phyloP scores from a whole-genome alignment of 2,888 invertebrate genomes.

The Lasius fuliginosus region DNA sequence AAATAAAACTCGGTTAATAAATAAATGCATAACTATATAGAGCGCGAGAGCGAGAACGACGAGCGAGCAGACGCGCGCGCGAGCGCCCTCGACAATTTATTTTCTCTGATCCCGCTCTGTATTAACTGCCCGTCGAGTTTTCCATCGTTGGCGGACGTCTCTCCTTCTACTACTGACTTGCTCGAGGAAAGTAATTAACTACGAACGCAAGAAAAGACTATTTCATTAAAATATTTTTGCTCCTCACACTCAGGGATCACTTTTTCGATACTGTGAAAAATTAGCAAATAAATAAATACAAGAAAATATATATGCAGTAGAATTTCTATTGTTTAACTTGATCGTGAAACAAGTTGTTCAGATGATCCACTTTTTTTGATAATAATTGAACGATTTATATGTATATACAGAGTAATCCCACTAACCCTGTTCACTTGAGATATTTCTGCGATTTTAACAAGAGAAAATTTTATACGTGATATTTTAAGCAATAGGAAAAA shows the following conservation, averaged over 20 bases:
- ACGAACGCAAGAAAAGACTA: conserved; percentile 41
- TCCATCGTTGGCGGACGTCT: conserved; percentile 18
- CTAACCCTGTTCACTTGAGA: not conserved
- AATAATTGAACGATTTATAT: not conserved
- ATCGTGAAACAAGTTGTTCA: not conserved
- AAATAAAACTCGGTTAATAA: conserved; percentile 75
- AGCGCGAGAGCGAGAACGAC: conserved; percentile 3
- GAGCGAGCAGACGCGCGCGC: conserved; percentile 2
- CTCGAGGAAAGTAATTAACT: conserved; percentile 49
- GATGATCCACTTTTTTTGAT: not conserved
- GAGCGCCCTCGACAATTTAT: conserved; percentile 61
- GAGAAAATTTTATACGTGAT: not conserved
- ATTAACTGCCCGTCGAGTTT: conserved; percentile 49
- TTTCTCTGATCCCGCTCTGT: conserved; percentile 45
- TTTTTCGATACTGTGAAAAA: conserved; percentile 9
- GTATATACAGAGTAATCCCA: not conserved
- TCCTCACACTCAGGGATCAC: not conserved
- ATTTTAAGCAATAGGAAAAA: not conserved
- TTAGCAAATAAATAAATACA: not conserved
- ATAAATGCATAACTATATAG: conserved; percentile 73
- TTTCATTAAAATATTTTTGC: conserved; percentile 47
- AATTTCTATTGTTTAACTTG: not conserved
- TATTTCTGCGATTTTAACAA: not conserved
- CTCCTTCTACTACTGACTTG: conserved; percentile 29
- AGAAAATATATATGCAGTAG: not conserved